Base-by-base conservation (phyloP, 2,888 invertebrate genomes). In the Timema cristinae region DNA sequence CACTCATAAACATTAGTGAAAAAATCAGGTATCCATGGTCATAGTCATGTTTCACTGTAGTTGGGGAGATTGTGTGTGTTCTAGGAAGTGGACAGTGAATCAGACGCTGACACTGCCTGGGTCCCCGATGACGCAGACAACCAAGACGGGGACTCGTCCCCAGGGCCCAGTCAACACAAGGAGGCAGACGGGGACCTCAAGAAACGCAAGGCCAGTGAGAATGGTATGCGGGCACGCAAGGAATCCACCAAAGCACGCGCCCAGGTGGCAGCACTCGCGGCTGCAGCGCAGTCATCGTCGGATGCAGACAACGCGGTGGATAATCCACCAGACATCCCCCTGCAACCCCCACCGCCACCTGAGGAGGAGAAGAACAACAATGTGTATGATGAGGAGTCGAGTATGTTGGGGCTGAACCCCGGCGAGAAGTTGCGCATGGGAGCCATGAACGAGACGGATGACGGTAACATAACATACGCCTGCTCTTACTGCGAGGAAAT, bases 381-480 rank as follows among this genome's bases (percentile, higher is more conserved):
- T 13, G 61, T 73, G 16, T 73, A 73, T 50, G 73, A 73, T 13
- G 66, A 68, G 11, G 70, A 70, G 13, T 66, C 68, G 50, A 13
- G 61, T 15, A 61, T 68, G 68, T 56, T 73, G 63, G 63, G 63
- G 32, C 63, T 63, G 16, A 66, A 50, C 54, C 66, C 73, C 50
- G 73, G 73, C 9, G 73, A 73, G 68, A 70, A 70, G 52, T 50
- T 73, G 32, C 68, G 73, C 7, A 52, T 73, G 48, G 73, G 73
- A 56, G 68, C 67, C 50, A 67, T 70, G 15, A 10, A 66, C 32
- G 56, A 52, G 32, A 16, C 59, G 50, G 67, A 67, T n/a, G 71
- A 68, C 48, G 69, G 71, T 11, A 68, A 48, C 50, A 63, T 68
- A 51, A 68, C 72, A 9, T 73, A 72, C 52, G 48, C 59, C 11